Conservation (phyloP, 2,113 vertebrate species). For the Archocentrus centrarchus region DNA sequence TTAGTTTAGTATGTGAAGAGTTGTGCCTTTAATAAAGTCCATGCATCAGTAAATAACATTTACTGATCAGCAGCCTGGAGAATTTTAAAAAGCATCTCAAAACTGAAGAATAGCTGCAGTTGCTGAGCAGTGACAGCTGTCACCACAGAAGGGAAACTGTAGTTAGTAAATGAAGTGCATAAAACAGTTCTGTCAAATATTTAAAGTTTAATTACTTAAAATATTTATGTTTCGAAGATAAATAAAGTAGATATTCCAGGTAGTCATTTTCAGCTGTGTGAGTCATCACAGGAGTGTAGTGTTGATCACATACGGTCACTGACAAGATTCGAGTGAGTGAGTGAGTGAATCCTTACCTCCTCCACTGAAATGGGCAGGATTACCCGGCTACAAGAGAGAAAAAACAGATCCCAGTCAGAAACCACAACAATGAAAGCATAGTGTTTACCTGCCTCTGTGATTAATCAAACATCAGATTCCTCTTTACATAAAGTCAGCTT, state of each 20-base stretch:
- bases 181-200: neutral
- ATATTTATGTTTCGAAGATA: neutral
- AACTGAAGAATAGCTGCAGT: neutral
- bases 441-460: neutral
- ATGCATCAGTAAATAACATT: neutral
- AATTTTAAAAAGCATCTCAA: neutral
- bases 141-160: neutral
- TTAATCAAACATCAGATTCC: neutral
- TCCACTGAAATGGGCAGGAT: constrained; percentile 95
- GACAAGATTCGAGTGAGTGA: constrained; percentile 12
- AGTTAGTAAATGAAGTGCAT: neutral
- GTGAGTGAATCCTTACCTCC: constrained; percentile 85
- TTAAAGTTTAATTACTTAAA: neutral
- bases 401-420: neutral
- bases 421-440: neutral
- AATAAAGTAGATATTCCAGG: neutral
- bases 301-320: neutral
- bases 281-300: neutral
- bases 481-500: neutral
- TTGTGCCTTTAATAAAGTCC: neutral
- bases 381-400: constrained; percentile 85
- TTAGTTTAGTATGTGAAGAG: neutral
- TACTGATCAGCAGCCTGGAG: neutral
- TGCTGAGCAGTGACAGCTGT: neutral
- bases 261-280: neutral